phyloP scores from a whole-genome alignment of 2,113 vertebrate genomes.

The Pygoscelis antarcticus region DNA sequence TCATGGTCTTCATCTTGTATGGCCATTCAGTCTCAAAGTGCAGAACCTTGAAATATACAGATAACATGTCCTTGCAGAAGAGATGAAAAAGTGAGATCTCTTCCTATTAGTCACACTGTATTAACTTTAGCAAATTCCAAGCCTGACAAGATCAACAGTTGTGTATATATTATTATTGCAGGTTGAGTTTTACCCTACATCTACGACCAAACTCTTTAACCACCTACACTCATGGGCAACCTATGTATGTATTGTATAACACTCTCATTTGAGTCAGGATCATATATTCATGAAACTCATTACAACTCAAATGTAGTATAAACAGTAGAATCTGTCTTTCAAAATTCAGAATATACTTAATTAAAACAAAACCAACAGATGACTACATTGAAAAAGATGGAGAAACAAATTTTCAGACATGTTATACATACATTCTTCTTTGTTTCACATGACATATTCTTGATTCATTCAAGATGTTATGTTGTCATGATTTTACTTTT shows the following conservation, averaged over 20 bases:
- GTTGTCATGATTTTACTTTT: not conserved
- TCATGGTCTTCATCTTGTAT: not conserved
- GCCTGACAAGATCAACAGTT: not conserved
- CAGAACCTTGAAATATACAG: not conserved
- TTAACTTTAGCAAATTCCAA: not conserved
- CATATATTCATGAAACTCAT: not conserved
- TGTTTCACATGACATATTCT: not conserved
- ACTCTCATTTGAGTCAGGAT: not conserved
- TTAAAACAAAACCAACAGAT: not conserved
- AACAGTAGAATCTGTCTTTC: not conserved
- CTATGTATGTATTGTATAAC: not conserved
- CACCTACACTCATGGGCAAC: accelerated
- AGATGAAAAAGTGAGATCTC: not conserved
- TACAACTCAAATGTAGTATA: not conserved
- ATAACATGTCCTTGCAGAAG: not conserved
- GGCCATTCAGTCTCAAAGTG: not conserved
- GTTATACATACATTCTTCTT: not conserved
- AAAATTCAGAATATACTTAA: not conserved
- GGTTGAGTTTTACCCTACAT: not conserved
- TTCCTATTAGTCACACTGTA: not conserved
- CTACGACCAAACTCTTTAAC: not conserved
- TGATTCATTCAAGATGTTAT: not conserved
- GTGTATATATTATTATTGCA: not conserved
- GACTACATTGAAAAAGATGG: not conserved
- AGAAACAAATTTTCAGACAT: not conserved